Base-by-base conservation (phyloP, 2,888 invertebrate species). In the Bombylius discolor region DNA sequence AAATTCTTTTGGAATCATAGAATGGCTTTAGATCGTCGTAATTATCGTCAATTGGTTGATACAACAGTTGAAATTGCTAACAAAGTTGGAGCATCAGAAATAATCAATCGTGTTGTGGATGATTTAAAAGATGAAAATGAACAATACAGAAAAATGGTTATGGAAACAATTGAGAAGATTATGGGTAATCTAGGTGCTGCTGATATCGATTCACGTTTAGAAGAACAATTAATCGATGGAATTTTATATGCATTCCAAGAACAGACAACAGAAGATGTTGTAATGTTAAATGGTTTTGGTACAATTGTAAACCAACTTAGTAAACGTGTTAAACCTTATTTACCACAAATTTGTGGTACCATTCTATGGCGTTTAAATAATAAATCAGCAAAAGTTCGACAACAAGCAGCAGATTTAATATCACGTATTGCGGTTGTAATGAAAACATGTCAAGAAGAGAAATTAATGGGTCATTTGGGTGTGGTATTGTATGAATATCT, bases 1-100 rank as follows among this genome's bases (percentile, higher is more conserved):
- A 96, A 95, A 75, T 94, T 97, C 75, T 99, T 99, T 77, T 99
- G 99, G 99, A 99, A 99, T 72, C 99, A 99, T 71, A 83, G 99
- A 62, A 99, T 99, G 99, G 99, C 99, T 4, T 77, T 99, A 59
- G 99, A 99, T 74, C 81, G 98, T 52, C 82, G 99, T 59, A 99
- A 99, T 74, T 99, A 99, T 70, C 80, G 96, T 62, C 96, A 96
- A 78, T 79, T 99, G 55, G 99, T 99, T 0, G 99, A 99, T 70
- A 99, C 99, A 0, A 99, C 99, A 0, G 99, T 99, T 1, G 99
- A 99, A 78, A 99, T 99, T 60, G 99, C 99, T 8, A 98, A 98
- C 72, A 99, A 99, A 79, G 97, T 98, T 54, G 99, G 99, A n/a
- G 93, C 97, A 5, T 95, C 97, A 0, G 99, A 99, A 79, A 99